Percentiles rank a stretch among this genome's conserved stretches.
phyloP scores from a whole-genome alignment of 2,797 vertebrate genomes.

The Aldrovandia affinis region DNA sequence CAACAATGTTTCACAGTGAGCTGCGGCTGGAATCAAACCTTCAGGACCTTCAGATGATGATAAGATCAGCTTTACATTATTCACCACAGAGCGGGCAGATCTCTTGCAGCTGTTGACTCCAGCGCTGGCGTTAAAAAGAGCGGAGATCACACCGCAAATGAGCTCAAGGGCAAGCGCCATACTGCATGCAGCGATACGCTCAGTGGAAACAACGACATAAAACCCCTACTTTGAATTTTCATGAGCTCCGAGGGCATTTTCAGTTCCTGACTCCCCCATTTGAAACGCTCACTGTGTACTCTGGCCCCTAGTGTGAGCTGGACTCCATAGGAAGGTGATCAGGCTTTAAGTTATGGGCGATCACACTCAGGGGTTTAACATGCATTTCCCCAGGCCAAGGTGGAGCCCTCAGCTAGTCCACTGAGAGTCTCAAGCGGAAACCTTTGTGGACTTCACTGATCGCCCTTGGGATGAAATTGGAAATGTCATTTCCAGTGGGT shows the following conservation, averaged over 20 bases:
- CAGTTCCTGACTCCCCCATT: conserved; percentile 51
- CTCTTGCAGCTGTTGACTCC: not conserved
- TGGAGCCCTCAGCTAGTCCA: conserved; percentile 54
- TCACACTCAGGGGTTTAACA: conserved; percentile 63
- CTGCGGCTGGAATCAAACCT: too few relatives aligned
- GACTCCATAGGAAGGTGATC: conserved; percentile 65
- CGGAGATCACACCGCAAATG: not conserved
- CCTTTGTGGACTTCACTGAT: conserved; percentile 60
- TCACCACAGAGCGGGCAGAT: too few relatives aligned
- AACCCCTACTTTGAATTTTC: conserved; percentile 72
- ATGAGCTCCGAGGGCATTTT: conserved; percentile 63
- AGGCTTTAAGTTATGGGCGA: conserved; percentile 71
- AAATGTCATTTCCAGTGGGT: conserved; percentile 16
- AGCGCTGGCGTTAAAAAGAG: not conserved
- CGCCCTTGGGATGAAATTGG: conserved; percentile 42
- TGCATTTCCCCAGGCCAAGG: conserved; percentile 57
- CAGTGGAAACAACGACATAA: conserved; percentile 59
- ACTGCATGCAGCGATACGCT: conserved; percentile 28
- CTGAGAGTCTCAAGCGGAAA: conserved; percentile 56
- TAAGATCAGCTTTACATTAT: too few relatives aligned
- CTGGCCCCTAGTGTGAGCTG: conserved; percentile 61
- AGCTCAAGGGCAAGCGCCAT: not conserved
- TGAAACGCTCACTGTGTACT: conserved; percentile 71
- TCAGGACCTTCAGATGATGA: too few relatives aligned
- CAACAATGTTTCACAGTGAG: too few relatives aligned